phyloP scores from a whole-genome alignment of 2,797 vertebrate species.

The Acridotheres tristis region DNA sequence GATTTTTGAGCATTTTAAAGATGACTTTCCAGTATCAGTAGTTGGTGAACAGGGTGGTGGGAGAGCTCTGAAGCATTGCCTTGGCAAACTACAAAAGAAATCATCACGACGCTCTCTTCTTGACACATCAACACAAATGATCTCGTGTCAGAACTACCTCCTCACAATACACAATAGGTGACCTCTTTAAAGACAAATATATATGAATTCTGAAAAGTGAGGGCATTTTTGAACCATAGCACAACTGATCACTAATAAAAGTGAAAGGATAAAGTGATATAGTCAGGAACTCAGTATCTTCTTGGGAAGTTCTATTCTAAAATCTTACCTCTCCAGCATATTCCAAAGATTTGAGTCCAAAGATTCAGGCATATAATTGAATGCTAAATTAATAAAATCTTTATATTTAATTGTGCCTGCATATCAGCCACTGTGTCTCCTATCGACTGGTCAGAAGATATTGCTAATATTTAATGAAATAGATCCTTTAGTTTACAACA shows the following conservation, averaged over 20 bases:
- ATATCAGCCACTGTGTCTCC: neutral
- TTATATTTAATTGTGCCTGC: neutral
- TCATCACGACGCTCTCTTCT: neutral
- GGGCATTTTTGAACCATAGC: neutral
- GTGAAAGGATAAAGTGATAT: neutral
- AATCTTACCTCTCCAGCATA: neutral
- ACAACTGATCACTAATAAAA: neutral
- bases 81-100: neutral
- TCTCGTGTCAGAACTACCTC: neutral
- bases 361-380: neutral
- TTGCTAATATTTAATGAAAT: neutral
- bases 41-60: neutral
- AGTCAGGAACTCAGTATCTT: neutral
- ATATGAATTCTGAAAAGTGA: neutral
- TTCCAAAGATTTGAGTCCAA: neutral
- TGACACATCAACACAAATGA: neutral
- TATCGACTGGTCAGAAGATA: neutral
- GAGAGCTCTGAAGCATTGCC: neutral
- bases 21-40: neutral
- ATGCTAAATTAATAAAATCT: neutral
- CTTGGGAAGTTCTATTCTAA: neutral
- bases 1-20: neutral
- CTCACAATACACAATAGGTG: neutral
- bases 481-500: neutral
- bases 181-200: neutral